Base-by-base conservation (phyloP, 2,888 invertebrate species). In the Ischnus inquisitorius region DNA sequence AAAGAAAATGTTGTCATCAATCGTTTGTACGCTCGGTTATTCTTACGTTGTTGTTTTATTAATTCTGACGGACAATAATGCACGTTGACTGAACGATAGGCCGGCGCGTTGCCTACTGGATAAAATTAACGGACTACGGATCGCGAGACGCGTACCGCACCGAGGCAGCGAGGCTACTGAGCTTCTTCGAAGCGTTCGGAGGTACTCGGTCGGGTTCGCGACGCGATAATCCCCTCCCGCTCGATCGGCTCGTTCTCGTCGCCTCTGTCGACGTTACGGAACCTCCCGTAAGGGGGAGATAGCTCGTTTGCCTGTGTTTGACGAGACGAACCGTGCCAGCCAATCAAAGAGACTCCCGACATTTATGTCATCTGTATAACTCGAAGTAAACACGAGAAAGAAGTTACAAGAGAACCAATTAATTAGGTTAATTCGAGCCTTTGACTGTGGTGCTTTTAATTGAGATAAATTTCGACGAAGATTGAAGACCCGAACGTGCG, bases 141-240 rank as follows among this genome's bases (percentile, higher is more conserved):
- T 46, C 81, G 81, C 78, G 28, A 54, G n/a, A 68, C 43, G 78
- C 81, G 74, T 74, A 80, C 81, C 81, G 77, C 84, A 84, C 84
- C 81, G 81, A 84, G 84, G 81, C 84, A 84, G 84, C 81, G 69
- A 84, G 81, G 81, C 84, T 78, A 84, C 84, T 84, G 82, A 68
- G 67, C 67, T 65, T 71, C 64, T 48, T 19, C 48, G 75, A 34
- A 19, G 64, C 48, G 34, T 22, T 75, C 75, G 75, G 64, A 39
- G 34, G 3, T 41, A 12, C 16, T 74, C 72, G 46, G 60, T 28
- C 62, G 34, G n/a, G 28, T 16, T 62, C 72, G 60, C 16, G 8
- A 14, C 14, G n/a, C 57, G 41, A 60, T 60, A 60, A 46, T 46
- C 6, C 22, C 8, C 22, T 54, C 69, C 12, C 25, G 6, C 51